phyloP scores from a whole-genome alignment of 2,113 vertebrate species.

The Epinephelus cyanopodus region DNA sequence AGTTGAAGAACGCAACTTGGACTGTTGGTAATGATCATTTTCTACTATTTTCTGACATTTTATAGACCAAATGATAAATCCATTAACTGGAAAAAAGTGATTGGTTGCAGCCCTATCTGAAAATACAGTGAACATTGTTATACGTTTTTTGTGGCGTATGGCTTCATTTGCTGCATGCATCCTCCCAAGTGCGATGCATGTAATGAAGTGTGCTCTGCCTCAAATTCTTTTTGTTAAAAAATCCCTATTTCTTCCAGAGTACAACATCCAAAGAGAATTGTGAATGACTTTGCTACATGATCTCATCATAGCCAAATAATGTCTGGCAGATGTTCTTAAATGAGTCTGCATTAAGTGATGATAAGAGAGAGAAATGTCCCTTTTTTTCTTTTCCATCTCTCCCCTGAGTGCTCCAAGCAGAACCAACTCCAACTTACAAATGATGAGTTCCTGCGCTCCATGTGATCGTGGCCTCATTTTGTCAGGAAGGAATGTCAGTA shows the following conservation, averaged over 20 bases:
- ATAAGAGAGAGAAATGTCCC: slow-evolving; percentile 8
- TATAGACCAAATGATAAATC: not conserved
- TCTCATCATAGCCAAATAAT: slow-evolving; percentile 13
- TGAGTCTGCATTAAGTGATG: slow-evolving; percentile 5
- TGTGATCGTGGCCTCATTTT: slow-evolving; percentile 11
- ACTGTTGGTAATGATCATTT: not conserved
- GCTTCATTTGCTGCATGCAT: not conserved
- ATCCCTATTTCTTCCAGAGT: not conserved
- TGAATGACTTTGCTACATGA: slow-evolving; percentile 14
- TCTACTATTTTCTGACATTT: too few species aligned
- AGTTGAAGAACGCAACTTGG: not conserved
- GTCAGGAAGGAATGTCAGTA: not conserved
- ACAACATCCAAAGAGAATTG: not conserved
- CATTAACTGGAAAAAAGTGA: not conserved
- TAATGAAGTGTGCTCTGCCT: not conserved
- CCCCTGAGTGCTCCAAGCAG: not conserved
- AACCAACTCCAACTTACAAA: not conserved
- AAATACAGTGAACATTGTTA: not conserved
- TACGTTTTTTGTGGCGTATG: not conserved
- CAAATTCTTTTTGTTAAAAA: not conserved
- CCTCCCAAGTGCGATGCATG: not conserved
- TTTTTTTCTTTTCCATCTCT: not conserved
- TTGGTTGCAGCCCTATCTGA: not conserved
- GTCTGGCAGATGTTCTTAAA: slow-evolving; percentile 19
- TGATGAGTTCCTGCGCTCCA: not conserved